These are phyloP conservation scores for Mormyrus iriodes DNA, from an alignment of 2,113 vertebrate species.

Conservation along the genomic window DNA sequence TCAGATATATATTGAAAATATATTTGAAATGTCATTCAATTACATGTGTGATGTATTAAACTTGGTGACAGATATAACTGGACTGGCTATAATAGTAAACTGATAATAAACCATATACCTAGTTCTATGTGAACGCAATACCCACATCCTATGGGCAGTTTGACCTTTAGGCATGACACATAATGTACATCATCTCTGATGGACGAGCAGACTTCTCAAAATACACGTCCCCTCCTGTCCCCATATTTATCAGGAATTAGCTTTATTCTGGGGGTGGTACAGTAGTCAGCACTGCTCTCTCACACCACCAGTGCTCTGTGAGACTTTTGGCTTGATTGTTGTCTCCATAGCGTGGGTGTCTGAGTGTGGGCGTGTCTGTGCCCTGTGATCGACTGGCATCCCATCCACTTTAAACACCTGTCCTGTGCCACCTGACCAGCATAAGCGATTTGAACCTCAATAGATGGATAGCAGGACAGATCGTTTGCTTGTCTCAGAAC, in stretches of 20 bases:
- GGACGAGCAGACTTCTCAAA: no score
- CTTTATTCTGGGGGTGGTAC: no score
- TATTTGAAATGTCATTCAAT: background rate
- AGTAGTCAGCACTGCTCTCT: background rate
- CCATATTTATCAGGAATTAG: no score
- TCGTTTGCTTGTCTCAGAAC: background rate
- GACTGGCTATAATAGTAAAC: background rate
- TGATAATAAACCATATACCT: background rate
- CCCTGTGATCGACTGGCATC: background rate
- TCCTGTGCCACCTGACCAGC: background rate
- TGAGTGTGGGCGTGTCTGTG: background rate
- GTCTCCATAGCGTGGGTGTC: background rate
- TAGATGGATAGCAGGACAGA: background rate
- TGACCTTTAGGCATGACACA: no score
- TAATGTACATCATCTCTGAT: no score
- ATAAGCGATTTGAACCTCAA: background rate
- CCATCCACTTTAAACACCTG: background rate
- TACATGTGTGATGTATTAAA: background rate
- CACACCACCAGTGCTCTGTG: background rate
- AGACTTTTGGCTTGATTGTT: background rate
- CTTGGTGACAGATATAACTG: background rate
- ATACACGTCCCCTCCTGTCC: no score
- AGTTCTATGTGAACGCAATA: no score
- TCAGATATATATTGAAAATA: no score
- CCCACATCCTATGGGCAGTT: no score